Conservation (phyloP, 2,888 invertebrate genomes). For the Caenorhabditis sp. region DNA sequence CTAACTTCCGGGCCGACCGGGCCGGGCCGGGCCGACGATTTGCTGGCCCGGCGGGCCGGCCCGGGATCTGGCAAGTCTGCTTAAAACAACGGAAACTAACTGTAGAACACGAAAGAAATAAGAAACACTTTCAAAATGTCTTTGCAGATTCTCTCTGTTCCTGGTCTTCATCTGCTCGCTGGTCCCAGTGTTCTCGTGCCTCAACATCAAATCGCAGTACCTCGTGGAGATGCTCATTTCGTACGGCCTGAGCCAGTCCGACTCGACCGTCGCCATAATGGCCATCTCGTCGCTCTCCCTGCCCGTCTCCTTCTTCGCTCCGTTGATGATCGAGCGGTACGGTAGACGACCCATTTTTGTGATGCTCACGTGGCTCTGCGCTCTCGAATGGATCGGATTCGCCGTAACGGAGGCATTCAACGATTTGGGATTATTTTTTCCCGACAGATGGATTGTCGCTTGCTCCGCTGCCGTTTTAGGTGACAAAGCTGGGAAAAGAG, state of each 20-base stretch:
- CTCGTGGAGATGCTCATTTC: conserved; percentile 68
- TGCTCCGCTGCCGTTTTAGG: conserved; percentile 60
- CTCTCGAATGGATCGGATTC: conserved; percentile 70
- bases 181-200: conserved; percentile 72
- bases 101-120: too few species aligned
- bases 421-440: conserved; percentile 47
- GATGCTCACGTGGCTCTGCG: conserved; percentile 64
- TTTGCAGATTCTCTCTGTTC: conserved; percentile 68
- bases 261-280: conserved; percentile 69
- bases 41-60: too few species aligned
- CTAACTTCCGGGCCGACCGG: too few species aligned
- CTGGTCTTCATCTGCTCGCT: conserved; percentile 69
- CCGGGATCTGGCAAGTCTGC: too few species aligned
- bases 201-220: conserved; percentile 75
- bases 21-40: too few species aligned
- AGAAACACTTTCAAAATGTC: neutral
- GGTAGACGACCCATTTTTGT: conserved; percentile 73
- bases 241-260: conserved; percentile 68
- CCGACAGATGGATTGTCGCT: conserved; percentile 40
- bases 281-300: conserved; percentile 63
- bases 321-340: conserved; percentile 68
- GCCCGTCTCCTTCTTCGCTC: conserved; percentile 70
- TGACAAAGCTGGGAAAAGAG: too few species aligned
- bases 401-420: conserved; percentile 65
- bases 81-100: too few species aligned